These are phyloP conservation scores for Hippocampus kuda DNA, from an alignment of 2,797 vertebrate genomes.

Conservation along the genomic window DNA sequence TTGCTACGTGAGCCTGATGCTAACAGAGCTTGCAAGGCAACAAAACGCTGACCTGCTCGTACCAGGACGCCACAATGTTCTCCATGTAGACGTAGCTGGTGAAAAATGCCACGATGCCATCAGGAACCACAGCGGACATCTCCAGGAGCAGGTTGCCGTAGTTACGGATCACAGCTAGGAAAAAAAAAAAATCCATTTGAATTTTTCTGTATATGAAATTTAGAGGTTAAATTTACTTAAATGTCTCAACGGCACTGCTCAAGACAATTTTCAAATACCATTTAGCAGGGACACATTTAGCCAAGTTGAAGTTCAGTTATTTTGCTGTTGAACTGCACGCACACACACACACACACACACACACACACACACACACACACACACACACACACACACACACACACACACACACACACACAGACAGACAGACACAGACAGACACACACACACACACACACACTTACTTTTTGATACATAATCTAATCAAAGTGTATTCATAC, in stretches of 20 bases:
- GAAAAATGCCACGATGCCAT: conserved; percentile 88
- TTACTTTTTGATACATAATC: too few relatives aligned
- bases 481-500: too few relatives aligned
- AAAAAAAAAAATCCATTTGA: neutral
- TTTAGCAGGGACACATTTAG: neutral
- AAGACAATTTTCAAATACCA: neutral
- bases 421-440: too few relatives aligned
- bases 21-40: neutral
- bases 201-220: neutral
- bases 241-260: neutral
- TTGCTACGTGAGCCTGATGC: neutral
- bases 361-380: too few relatives aligned
- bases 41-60: conserved; percentile 76
- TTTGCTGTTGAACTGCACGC: too few relatives aligned
- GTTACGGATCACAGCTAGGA: conserved; percentile 87
- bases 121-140: conserved; percentile 81
- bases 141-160: conserved; percentile 87
- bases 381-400: too few relatives aligned
- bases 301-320: too few relatives aligned
- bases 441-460: too few relatives aligned
- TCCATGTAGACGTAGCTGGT: conserved; percentile 97
- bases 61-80: conserved; percentile 91
- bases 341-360: too few relatives aligned
- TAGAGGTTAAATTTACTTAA: neutral
- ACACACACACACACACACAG: too few relatives aligned